Conservation (phyloP, 2,113 vertebrate genomes). For the Hypocryptadius cinnamomeus region DNA sequence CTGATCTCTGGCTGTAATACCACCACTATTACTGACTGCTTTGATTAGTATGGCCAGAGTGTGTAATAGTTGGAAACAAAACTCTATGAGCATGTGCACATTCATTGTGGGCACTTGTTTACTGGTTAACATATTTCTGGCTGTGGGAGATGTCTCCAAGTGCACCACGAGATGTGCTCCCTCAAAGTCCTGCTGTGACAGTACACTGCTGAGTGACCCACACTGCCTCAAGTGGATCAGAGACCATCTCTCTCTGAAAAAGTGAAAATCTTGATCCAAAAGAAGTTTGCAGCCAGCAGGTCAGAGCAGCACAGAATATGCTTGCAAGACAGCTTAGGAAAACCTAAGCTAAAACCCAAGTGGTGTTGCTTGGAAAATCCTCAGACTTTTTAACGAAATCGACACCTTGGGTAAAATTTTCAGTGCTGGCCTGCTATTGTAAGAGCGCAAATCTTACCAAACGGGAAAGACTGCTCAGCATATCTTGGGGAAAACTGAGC, state of each 20-base stretch:
- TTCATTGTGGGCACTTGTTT: neutral
- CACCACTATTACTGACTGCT: neutral
- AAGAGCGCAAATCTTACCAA: neutral
- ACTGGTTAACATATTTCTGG: neutral
- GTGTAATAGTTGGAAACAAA: neutral
- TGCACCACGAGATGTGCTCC: neutral
- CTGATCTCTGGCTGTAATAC: neutral
- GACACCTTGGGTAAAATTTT: neutral
- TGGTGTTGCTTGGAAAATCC: neutral
- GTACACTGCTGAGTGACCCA: too few relatives aligned
- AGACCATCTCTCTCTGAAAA: neutral
- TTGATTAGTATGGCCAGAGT: neutral
- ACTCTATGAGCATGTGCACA: neutral
- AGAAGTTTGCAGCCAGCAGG: neutral
- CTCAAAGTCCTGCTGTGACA: rapidly evolving
- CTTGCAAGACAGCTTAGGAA: neutral
- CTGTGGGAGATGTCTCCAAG: neutral
- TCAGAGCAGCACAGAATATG: neutral
- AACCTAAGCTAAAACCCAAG: neutral
- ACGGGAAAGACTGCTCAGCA: rapidly evolving
- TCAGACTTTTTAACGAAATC: neutral
- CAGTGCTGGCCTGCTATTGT: neutral
- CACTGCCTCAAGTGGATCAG: rapidly evolving
- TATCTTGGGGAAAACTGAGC: neutral
- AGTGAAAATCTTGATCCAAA: neutral